phyloP scores from a whole-genome alignment of 2,113 vertebrate genomes.

The Podarcis cretensis region DNA sequence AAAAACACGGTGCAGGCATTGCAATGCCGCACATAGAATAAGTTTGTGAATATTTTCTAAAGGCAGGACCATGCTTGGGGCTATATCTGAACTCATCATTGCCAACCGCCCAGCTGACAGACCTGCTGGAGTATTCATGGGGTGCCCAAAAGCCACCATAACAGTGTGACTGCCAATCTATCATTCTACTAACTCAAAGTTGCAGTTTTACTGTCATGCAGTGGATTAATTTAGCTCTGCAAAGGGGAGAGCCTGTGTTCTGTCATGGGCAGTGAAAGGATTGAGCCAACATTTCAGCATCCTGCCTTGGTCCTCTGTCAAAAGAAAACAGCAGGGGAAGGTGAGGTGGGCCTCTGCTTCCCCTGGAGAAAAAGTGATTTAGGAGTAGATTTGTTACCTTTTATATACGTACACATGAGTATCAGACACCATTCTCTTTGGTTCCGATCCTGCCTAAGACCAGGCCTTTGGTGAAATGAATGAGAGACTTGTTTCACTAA shows the following conservation, averaged over 20 bases:
- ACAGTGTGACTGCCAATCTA: background rate
- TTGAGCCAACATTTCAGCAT: background rate
- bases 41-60: background rate
- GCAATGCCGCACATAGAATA: background rate
- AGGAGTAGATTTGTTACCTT: background rate
- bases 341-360: background rate
- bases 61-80: background rate
- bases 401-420: rapidly evolving
- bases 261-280: background rate
- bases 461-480: background rate
- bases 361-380: background rate
- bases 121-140: rapidly evolving
- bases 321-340: background rate
- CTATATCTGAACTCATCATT: constrained; percentile 22
- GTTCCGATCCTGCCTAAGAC: constrained; percentile 12
- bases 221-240: background rate
- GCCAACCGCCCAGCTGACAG: background rate
- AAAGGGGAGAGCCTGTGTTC: rapidly evolving
- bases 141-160: background rate
- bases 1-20: background rate
- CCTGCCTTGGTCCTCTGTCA: background rate
- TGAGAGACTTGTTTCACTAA: background rate
- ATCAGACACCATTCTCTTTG: background rate
- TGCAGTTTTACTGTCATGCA: background rate
- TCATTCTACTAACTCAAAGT: background rate